Evolutionary conservation across 2,888 invertebrate genomes (phyloP), one percentile per base, ranked within the genome.

Genomic region (Drosophila prolongata): DNA sequence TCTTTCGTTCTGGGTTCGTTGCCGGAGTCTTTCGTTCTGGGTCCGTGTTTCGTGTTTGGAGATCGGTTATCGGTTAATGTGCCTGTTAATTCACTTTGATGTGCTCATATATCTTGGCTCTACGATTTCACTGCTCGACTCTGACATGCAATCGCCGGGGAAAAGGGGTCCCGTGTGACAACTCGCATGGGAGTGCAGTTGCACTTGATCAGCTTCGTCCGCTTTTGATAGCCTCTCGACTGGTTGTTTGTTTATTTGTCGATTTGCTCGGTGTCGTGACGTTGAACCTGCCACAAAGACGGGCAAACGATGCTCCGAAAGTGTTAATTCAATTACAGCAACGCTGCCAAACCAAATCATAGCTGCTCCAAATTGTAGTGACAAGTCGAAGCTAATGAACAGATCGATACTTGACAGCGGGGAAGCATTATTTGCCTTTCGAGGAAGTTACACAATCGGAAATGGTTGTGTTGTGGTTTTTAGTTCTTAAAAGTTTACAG

Each of bases 31-130:
- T 83, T 46, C 50, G 54, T 61, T 52, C 16, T 49, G 49, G 11
- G 49, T 42, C 54, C 34, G 49, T 16, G 85, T 82, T 79, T 86
- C 72, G 75, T 77, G 77, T 78, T 78, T 80, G 70, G 60, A 80
- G 89, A 87, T 87, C 76, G 75, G 71, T 55, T 88, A 89, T 89
- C 89, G 79, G 76, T 85, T 85, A 79, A 87, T 81, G 87, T 85
- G 85, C 78, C 85, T 87, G 87, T 85, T 89, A 87, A 87, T 89
- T 89, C 87, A 87, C 85, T 68, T 87, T 85, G 83, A 84, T 84
- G 83, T 84, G 87, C 84, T 83, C 89, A 88, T 88, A 88, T 84
- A 88, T 84, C 83, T 88, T 78, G 50, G 64, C 82, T 78, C 80
- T 79, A 64, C 85, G 87, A 88, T 86, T 83, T 79, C 76, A 83